Percentiles rank a stretch among this genome's conserved stretches.
Conservation (phyloP, 2,888 invertebrate genomes). For the Tipula confusa region DNA sequence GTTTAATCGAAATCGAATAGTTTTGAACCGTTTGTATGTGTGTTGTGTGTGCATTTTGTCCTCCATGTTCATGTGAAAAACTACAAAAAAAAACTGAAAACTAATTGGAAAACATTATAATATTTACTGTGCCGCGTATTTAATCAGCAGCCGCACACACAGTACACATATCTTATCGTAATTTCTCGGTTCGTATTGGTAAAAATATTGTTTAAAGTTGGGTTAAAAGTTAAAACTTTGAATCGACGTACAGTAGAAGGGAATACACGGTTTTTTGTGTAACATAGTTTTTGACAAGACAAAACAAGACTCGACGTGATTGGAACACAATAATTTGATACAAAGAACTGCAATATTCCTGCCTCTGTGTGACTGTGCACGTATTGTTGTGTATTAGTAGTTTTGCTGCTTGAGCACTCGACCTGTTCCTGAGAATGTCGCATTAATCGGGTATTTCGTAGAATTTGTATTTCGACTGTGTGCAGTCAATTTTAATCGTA, state of each 20-base stretch:
- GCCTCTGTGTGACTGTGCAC: background rate
- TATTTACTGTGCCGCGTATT: background rate
- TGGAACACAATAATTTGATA: background rate
- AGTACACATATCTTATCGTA: background rate
- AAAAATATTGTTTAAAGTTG: background rate
- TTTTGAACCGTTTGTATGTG: background rate
- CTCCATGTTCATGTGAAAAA: slow-evolving; percentile 6
- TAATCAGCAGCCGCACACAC: background rate
- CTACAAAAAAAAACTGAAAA: background rate
- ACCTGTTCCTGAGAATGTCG: background rate
- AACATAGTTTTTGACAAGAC: slow-evolving; percentile 14
- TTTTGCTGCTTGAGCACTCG: background rate
- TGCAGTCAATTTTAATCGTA: background rate
- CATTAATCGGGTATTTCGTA: background rate
- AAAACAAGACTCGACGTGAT: slow-evolving; percentile 3
- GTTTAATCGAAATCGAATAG: background rate
- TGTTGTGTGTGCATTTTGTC: background rate
- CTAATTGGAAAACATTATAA: background rate
- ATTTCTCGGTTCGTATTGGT: background rate
- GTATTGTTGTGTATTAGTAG: background rate
- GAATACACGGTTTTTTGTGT: background rate
- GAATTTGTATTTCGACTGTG: background rate
- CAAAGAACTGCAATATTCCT: background rate
- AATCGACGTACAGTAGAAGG: too few species aligned
- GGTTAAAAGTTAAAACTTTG: background rate